phyloP scores from a whole-genome alignment of 2,797 vertebrate species.

The Arctocebus calabarensis region DNA sequence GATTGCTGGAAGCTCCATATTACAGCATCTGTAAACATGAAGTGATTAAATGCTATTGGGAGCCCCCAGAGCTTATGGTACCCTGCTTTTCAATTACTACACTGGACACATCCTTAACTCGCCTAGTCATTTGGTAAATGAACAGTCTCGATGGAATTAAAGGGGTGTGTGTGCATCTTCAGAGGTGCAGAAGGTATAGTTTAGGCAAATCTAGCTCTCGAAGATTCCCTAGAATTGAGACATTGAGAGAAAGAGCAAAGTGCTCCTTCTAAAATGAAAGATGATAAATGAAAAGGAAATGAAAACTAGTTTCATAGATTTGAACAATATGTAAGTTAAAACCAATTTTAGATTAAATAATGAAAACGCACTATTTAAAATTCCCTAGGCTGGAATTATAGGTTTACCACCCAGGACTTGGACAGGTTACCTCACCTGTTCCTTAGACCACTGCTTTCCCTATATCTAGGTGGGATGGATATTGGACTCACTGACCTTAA shows the following conservation, averaged over 20 bases:
- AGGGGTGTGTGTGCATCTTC: no score
- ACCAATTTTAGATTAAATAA: neutral
- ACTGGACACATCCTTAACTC: neutral
- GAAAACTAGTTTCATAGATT: neutral
- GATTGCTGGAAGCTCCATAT: neutral
- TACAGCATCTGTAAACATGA: neutral
- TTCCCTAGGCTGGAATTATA: neutral
- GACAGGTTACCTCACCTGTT: neutral
- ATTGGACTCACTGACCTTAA: neutral
- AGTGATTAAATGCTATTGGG: neutral
- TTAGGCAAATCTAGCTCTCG: neutral
- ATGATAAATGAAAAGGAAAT: neutral
- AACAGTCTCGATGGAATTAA: neutral
- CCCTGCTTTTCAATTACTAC: neutral
- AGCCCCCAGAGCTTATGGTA: neutral
- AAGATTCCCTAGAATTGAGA: neutral
- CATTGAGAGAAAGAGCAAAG: neutral
- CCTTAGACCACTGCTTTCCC: neutral
- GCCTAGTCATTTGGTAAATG: neutral
- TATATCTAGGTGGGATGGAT: neutral
- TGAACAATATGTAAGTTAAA: constrained; percentile 11
- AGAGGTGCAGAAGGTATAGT: neutral
- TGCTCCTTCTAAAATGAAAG: neutral
- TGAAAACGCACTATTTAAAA: neutral
- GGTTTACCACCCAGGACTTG: neutral